Evolutionary conservation across 2,888 invertebrate genomes (phyloP).

Genomic region (Agrilus mali): DNA sequence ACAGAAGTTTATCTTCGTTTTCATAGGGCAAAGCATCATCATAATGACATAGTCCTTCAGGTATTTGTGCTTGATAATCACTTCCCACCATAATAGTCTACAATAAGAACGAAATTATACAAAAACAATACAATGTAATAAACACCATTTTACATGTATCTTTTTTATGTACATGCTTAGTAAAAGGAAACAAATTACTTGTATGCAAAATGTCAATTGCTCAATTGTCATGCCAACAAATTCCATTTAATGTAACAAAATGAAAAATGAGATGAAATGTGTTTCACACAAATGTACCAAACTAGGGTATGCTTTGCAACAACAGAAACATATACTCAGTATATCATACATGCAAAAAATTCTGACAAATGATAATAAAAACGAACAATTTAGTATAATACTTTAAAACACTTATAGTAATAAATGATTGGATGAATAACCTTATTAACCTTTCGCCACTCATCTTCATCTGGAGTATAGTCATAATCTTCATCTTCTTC

Average conservation of each 20-base stretch:
- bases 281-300: no score
- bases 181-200: slow-evolving; percentile 4
- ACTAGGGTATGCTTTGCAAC: no score
- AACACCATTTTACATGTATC: no score
- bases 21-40: slow-evolving; percentile 91
- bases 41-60: slow-evolving; percentile 82
- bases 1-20: slow-evolving; percentile 88
- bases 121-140: slow-evolving; percentile 1
- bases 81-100: slow-evolving; percentile 89
- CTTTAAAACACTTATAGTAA: no score
- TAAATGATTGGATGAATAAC: slow-evolving; percentile 18
- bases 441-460: slow-evolving; percentile 62
- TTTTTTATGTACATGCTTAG: no score
- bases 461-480: slow-evolving; percentile 75
- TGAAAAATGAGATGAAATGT: no score
- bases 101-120: slow-evolving; percentile 10
- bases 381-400: not conserved
- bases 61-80: slow-evolving; percentile 88
- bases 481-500: slow-evolving; percentile 72
- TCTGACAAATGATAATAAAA: not conserved
- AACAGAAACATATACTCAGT: no score
- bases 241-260: no score
- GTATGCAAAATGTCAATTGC: not conserved
- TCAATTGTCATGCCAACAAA: no score
- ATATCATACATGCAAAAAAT: no score